These are phyloP conservation scores for Pseudomyrmex concolor DNA, from an alignment of 1,140 invertebrate genomes.

Conservation along the genomic window DNA sequence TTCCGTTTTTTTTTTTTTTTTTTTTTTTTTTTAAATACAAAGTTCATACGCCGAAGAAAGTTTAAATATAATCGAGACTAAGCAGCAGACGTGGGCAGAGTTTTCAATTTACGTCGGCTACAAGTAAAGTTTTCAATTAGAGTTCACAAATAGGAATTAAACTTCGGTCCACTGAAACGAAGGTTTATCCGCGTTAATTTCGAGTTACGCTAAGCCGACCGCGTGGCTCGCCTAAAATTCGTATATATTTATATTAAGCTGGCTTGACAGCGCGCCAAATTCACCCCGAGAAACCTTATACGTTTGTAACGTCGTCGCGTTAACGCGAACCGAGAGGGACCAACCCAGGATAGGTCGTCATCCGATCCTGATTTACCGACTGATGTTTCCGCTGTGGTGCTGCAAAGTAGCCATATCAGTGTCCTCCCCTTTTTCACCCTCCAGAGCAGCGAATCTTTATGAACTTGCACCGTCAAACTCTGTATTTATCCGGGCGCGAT, in stretches of 20 bases:
- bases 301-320: slow-evolving; percentile 48
- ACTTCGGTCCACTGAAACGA: slow-evolving; percentile 48
- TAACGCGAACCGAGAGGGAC: slow-evolving; percentile 19
- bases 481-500: slow-evolving; percentile 30
- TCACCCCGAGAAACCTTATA: slow-evolving; percentile 48
- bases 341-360: slow-evolving; percentile 33
- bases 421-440: not conserved
- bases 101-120: slow-evolving; percentile 42
- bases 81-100: not conserved
- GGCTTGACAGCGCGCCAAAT: slow-evolving; percentile 48
- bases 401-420: slow-evolving; percentile 37
- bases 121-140: slow-evolving; percentile 43
- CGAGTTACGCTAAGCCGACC: slow-evolving; percentile 51
- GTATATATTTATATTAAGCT: slow-evolving; percentile 55
- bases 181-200: slow-evolving; percentile 56
- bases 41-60: not conserved
- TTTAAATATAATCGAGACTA: slow-evolving; percentile 5
- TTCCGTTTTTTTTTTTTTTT: not conserved
- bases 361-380: slow-evolving; percentile 46
- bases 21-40: not conserved
- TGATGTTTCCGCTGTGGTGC: slow-evolving; percentile 42
- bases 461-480: slow-evolving; percentile 31
- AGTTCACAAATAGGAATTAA: slow-evolving; percentile 57
- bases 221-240: slow-evolving; percentile 41
- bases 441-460: slow-evolving; percentile 28